Base-by-base conservation (phyloP, 2,888 invertebrate species). In the Myopa tessellatipennis region DNA sequence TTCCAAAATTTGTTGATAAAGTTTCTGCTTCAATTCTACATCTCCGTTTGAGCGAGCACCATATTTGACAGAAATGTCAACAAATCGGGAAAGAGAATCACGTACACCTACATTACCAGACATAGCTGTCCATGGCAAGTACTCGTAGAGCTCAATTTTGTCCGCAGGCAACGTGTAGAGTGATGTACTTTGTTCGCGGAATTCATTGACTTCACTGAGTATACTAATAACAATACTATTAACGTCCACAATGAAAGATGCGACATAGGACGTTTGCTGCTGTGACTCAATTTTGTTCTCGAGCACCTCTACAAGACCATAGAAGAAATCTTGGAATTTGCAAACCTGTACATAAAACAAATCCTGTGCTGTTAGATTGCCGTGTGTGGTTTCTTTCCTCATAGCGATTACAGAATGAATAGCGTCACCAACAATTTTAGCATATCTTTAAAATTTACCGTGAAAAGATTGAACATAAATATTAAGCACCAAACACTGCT, bases 71-170 rank as follows among this genome's bases (percentile, higher is more conserved):
- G 87, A 85, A 3, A 85, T 83, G 40, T 86, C 83, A n/a, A 89
- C 85, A 26, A 91, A 90, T 78, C 90, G 87, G 7, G 90, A 84
- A 4, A 92, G 84, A 2, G 90, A 85, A 83, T 92, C 91, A 50
- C 90, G 87, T 4, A 92, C 82, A 1, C 91, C 91, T 55, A 89
- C 87, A 73, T 90, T 89, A 7, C 94, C 94, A 14, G 90, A 87
- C 72, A 92, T 91, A 2, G 93, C 92, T 0, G 95, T 94, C 95
- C 95, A 96, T 0, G 95, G 95, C 18, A 94, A 87, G 85, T 93
- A 94, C 85, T 95, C 94, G 8, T 91, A 88, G 4, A 81, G 71
- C 18, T 88, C 86, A 74, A 88, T 80, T 76, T 85, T 85, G 68
- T 87, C 85, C 58, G 87, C 84, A 5, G 90, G 87, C 6, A 92